Evolutionary conservation across 2,888 invertebrate species (phyloP).

Genomic region (Heliconius sara): DNA sequence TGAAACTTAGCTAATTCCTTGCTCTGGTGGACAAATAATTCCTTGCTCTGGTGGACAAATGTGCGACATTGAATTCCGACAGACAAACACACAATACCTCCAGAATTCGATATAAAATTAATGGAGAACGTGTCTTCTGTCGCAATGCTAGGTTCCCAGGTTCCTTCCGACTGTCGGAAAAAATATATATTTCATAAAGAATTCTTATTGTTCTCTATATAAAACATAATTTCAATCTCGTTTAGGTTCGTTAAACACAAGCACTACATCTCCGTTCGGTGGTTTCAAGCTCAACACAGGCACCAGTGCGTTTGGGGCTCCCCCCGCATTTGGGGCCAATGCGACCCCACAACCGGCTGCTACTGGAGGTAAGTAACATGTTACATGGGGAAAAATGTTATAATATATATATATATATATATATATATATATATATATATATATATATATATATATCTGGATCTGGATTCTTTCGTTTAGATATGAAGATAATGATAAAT

Average conservation of each 20-base stretch:
- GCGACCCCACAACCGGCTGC: slow-evolving; percentile 65
- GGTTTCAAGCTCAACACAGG: slow-evolving; percentile 81
- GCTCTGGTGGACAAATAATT: too few relatives aligned
- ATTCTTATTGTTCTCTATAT: not conserved
- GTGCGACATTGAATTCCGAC: not conserved
- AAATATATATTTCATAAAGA: not conserved
- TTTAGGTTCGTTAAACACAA: slow-evolving; percentile 68
- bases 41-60: too few relatives aligned
- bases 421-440: too few relatives aligned
- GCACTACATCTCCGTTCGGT: slow-evolving; percentile 81
- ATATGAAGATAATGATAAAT: too few relatives aligned
- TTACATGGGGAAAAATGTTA: not conserved
- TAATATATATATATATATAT: not conserved
- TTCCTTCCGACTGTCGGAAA: not conserved
- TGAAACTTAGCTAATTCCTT: too few relatives aligned
- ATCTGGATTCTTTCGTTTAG: too few relatives aligned
- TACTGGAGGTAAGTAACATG: slow-evolving; percentile 62
- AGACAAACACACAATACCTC: not conserved
- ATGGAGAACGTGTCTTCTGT: not conserved
- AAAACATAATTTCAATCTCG: not conserved
- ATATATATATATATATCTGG: too few relatives aligned
- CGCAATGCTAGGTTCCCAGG: not conserved
- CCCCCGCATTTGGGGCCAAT: slow-evolving; percentile 88
- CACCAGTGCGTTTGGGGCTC: slow-evolving; percentile 86
- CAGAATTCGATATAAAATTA: not conserved